phyloP scores from a whole-genome alignment of 2,797 vertebrate species.

The Myioborus miniatus region DNA sequence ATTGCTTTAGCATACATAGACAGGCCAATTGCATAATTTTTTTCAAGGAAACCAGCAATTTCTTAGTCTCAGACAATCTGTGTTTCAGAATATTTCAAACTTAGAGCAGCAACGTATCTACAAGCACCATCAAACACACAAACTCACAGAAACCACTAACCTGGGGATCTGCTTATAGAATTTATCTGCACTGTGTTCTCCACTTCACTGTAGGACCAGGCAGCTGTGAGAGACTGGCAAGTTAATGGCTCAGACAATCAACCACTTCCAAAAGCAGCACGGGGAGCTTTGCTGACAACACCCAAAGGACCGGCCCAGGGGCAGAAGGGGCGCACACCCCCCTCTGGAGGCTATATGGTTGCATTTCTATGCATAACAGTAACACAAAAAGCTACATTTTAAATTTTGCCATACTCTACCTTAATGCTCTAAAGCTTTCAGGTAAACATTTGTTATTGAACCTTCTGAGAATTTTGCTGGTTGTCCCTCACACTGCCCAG shows the following conservation, averaged over 20 bases:
- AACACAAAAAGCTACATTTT: neutral
- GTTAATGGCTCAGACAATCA: neutral
- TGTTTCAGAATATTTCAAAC: neutral
- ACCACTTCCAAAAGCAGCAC: fast-evolving
- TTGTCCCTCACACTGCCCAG: fast-evolving
- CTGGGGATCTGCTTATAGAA: neutral
- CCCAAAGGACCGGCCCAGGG: neutral
- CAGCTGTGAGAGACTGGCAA: neutral
- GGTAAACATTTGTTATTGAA: neutral
- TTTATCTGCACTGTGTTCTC: neutral
- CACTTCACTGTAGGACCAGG: neutral
- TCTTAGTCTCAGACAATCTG: neutral
- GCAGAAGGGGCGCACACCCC: neutral
- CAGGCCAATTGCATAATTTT: neutral
- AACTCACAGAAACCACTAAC: neutral
- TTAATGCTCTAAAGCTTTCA: neutral
- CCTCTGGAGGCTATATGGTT: too few relatives aligned
- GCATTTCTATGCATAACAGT: neutral
- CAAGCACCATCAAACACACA: neutral
- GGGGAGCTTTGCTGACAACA: fast-evolving
- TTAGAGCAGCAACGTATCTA: neutral
- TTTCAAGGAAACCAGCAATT: neutral
- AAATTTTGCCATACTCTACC: neutral
- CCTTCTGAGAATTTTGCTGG: neutral
- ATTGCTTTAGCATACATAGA: neutral